Evolutionary conservation across 30 jellyfish, hydroid and myxozoan species (phyloP), one percentile per base, ranked within the genome.

Genomic region (Turritopsis dohrnii): DNA sequence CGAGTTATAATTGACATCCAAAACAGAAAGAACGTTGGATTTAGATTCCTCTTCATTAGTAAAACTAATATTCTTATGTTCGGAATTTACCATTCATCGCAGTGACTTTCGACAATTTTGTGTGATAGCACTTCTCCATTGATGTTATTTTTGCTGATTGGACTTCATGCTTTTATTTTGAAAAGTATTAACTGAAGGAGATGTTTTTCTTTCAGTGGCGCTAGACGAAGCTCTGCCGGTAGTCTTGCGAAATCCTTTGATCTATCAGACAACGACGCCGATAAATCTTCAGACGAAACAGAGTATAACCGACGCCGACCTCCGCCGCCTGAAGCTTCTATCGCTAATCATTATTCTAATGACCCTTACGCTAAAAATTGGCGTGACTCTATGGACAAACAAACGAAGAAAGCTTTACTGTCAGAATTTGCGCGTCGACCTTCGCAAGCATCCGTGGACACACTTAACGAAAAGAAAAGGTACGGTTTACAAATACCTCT

Each of bases 341-440:
- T 93, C 41, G 98, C 98, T 28, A 86, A 90, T 28, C 98, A 93
- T 82, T 93, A 93, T 84, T 91, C 98, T 1, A 88, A 93, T 66
- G 98, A 93, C 65, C 98, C 98, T 13, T 88, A 83, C 88, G 94
- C 88, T 74, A 84, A 82, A 52, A 84, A 85, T 52, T 93, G 98
- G 98, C 88, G 98, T 31, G 94, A 83, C 41, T 93, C 98, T 3
- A 71, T 93, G 92, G 98, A 93, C 77, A 93, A 93, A 86, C 88
- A 88, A 79, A 93, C 98, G 28, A 81, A 95, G 84, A 88, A 88
- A 53, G 96, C 94, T 23, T 74, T 93, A 24, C 80, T 93, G 18
- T 79, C 98, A 21, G 98, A 93, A 80, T 93, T 83, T 72, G 92
- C 76, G 22, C 87, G 86, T 66, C 83, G 88, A 24, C 72, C 87